These are phyloP conservation scores for Lacanobia wlatinum DNA, from an alignment of 2,888 invertebrate species.

Conservation along the genomic window DNA sequence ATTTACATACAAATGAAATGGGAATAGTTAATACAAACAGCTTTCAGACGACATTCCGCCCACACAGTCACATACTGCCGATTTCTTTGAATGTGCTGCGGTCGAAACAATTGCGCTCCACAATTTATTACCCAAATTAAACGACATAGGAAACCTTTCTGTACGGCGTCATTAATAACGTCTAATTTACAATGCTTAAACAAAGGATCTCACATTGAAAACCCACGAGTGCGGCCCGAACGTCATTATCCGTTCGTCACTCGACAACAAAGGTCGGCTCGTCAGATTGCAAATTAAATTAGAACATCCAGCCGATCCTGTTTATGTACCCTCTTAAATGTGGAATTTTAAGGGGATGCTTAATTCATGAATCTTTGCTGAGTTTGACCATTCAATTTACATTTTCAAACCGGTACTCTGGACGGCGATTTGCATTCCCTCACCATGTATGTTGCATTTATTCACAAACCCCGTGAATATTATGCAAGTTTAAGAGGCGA, in stretches of 20 bases:
- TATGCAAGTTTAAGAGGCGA: conserved; percentile 69
- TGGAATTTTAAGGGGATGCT: conserved; percentile 85
- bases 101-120: conserved; percentile 68
- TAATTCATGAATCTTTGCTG: conserved; percentile 87
- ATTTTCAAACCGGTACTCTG: conserved; percentile 84
- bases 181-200: conserved; percentile 78
- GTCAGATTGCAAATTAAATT: conserved; percentile 86
- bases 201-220: conserved; percentile 75
- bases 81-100: conserved; percentile 68
- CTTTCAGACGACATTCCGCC: conserved; percentile 46
- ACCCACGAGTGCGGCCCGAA: conserved; percentile 72
- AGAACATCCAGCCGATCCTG: conserved; percentile 80
- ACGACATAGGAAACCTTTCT: conserved; percentile 77
- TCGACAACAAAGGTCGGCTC: conserved; percentile 79
- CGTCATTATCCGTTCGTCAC: conserved; percentile 82
- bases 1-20: conserved; percentile 60
- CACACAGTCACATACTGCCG: conserved; percentile 42
- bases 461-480: conserved; percentile 74
- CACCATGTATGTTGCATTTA: conserved; percentile 80
- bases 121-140: conserved; percentile 76
- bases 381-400: conserved; percentile 88
- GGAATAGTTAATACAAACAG: conserved; percentile 52
- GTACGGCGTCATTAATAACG: conserved; percentile 79
- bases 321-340: conserved; percentile 83
- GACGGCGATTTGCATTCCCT: conserved; percentile 83